Percentiles rank a stretch among this genome's conserved stretches.
Conservation (phyloP, 2,888 invertebrate genomes). For the Colostygia pectinataria region DNA sequence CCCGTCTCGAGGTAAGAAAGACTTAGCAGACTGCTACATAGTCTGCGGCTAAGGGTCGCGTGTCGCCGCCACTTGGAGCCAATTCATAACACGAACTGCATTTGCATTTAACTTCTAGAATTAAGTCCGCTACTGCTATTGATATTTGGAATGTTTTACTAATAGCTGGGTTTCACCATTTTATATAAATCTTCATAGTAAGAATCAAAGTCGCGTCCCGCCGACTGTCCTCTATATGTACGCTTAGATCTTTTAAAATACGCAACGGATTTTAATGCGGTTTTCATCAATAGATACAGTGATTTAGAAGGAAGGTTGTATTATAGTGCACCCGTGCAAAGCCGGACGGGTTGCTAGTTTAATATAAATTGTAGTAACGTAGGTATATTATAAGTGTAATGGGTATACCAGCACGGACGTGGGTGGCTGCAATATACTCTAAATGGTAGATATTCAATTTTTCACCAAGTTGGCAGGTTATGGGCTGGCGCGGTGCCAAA, state of each 20-base stretch:
- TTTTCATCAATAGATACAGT: too few species aligned
- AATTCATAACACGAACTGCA: constrained; percentile 27
- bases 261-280: too few species aligned
- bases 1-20: not conserved
- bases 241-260: too few species aligned
- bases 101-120: constrained; percentile 20
- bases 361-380: not conserved
- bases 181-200: too few species aligned
- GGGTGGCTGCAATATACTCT: constrained; percentile 1
- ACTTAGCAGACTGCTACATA: not conserved
- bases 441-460: constrained; percentile 18
- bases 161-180: too few species aligned
- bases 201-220: too few species aligned
- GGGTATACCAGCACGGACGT: not conserved
- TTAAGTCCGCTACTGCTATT: not conserved
- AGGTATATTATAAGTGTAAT: not conserved
- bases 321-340: too few species aligned
- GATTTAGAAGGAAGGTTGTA: too few species aligned
- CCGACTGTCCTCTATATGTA: too few species aligned
- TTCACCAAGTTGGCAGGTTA: constrained; percentile 17
- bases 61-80: constrained; percentile 23
- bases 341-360: too few species aligned
- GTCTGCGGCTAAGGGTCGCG: constrained; percentile 26
- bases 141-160: too few species aligned
- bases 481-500: constrained; percentile 20